Evolutionary conservation across 1,140 invertebrate species (phyloP), one percentile per base, ranked within the genome.

Genomic region (Homalodisca vitripennis): DNA sequence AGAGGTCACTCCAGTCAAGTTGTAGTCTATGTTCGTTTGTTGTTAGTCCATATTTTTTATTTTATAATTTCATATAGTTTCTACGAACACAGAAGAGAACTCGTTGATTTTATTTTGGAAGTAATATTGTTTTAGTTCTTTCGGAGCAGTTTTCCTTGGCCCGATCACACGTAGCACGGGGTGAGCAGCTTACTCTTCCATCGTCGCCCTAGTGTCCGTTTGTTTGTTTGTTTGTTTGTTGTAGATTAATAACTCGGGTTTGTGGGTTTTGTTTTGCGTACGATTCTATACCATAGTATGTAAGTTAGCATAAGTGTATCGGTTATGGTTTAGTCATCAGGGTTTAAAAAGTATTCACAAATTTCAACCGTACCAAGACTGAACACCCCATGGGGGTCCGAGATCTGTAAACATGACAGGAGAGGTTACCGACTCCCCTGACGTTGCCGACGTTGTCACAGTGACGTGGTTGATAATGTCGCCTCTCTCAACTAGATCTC

Each of bases 241-340:
- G 46, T 46, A 46, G 32, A 66, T 27, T 66, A 66, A 46, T 66
- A 31, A 51, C 27, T 66, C 41, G 63, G 63, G 63, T 66, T 66
- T 66, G 63, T 66, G 63, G 63, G 63, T 66, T 66, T 64, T 64
- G 32, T 66, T n/a, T 66, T 66, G 34, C 24, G 47, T 22, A 66
- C 26, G 41, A 66, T 66, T 66, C 63, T 66, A 66, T 66, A 66
- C 63, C 63, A 66, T 66, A 66, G 63, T 66, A 20, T 31, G 24
- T 47, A 47, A 66, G 32, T 66, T 66, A 66, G 63, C 31, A 22
- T 60, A 60, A 60, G 55, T 22, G 26, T 60, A 60, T 27, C 22
- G 55, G 62, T 64, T 64, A 64, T 41, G 41, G 63, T 66, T 66
- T 46, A 46, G 63, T 46, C 62, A 34, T 66, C 63, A 66, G 63